These are phyloP conservation scores for Nibea albiflora DNA, from an alignment of 2,113 vertebrate genomes.

Conservation along the genomic window DNA sequence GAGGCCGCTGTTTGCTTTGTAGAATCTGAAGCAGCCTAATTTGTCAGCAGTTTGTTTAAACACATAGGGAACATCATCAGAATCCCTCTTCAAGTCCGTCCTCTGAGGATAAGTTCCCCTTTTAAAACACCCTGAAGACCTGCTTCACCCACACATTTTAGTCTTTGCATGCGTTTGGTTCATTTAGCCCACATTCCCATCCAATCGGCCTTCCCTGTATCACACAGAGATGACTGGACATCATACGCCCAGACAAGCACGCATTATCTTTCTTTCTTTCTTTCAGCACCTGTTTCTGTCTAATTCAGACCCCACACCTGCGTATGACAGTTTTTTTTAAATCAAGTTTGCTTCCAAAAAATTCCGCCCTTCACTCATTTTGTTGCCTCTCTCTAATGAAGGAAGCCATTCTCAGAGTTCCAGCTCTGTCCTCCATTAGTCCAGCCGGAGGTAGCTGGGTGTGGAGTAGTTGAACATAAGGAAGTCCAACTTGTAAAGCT, in stretches of 20 bases:
- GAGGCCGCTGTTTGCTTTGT: slow-evolving; percentile 62
- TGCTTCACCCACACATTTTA: slow-evolving; percentile 64
- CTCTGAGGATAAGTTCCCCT: slow-evolving; percentile 39
- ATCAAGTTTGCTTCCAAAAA: slow-evolving; percentile 59
- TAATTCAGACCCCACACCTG: slow-evolving; percentile 40
- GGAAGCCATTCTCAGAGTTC: slow-evolving; percentile 53
- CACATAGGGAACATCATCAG: slow-evolving; percentile 34
- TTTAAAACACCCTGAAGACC: slow-evolving; percentile 74
- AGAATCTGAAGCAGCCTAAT: slow-evolving; percentile 70
- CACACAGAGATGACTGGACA: slow-evolving; percentile 42
- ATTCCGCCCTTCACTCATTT: slow-evolving; percentile 33
- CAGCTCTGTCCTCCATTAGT: slow-evolving; percentile 79
- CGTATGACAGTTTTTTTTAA: slow-evolving; percentile 47
- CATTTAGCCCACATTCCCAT: slow-evolving; percentile 24
- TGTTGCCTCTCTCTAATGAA: slow-evolving; percentile 33
- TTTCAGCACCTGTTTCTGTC: slow-evolving; percentile 37
- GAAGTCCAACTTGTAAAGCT: slow-evolving; percentile 98
- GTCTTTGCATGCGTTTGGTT: slow-evolving; percentile 59
- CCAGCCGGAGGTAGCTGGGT: slow-evolving; percentile 95
- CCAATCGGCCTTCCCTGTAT: slow-evolving; percentile 28
- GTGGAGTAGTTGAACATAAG: slow-evolving; percentile 99
- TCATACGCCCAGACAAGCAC: slow-evolving; percentile 36
- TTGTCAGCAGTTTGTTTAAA: slow-evolving; percentile 71
- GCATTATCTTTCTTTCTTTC: slow-evolving; percentile 22
- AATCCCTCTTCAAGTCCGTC: slow-evolving; percentile 38